phyloP scores from a whole-genome alignment of 2,113 vertebrate species.

The Paradisaea rubra region DNA sequence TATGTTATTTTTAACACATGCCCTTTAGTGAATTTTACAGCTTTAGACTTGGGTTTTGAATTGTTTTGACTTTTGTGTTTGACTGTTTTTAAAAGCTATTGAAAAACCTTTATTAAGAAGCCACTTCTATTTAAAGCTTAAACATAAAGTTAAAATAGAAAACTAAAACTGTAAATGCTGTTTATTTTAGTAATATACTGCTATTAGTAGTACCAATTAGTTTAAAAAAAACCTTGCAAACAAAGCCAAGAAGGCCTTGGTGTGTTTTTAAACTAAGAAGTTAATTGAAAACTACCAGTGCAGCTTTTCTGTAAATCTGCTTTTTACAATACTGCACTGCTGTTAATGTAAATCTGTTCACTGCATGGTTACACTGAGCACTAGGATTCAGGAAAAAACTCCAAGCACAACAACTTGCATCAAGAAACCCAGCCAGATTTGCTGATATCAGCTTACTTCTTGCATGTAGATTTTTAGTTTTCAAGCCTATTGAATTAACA shows the following conservation, averaged over 20 bases:
- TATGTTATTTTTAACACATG: neutral
- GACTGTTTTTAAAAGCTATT: neutral
- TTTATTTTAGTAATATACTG: neutral
- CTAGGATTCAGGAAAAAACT: neutral
- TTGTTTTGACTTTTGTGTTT: neutral
- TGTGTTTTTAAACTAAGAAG: neutral
- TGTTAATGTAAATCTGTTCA: neutral
- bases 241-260: neutral
- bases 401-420: neutral
- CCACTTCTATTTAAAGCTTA: neutral
- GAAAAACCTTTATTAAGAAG: neutral
- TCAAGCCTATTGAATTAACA: neutral
- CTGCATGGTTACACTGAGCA: neutral
- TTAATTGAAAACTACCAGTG: neutral
- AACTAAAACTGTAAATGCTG: neutral
- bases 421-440: neutral
- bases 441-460: neutral
- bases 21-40: neutral
- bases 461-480: neutral
- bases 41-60: neutral
- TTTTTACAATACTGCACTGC: neutral
- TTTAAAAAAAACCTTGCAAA: neutral
- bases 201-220: neutral
- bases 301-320: neutral
- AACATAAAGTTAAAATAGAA: neutral